Evolutionary conservation across 2,113 vertebrate genomes (phyloP), one percentile per base, ranked within the genome.

Genomic region (Larimichthys crocea): DNA sequence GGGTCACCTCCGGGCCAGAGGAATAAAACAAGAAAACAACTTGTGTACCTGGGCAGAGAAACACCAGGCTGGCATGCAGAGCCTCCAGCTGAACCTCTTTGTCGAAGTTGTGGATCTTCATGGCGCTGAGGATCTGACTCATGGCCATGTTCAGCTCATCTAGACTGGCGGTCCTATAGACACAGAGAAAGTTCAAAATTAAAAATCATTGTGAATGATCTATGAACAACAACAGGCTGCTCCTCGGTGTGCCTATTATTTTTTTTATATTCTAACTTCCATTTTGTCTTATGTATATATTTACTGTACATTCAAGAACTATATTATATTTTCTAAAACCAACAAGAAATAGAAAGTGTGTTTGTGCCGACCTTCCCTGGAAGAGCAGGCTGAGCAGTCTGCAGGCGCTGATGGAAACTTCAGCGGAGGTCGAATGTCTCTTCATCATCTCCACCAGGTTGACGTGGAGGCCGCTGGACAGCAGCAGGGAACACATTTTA

Each of bases 361-460:
- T 29, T 50, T 0, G 26, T 19, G 2, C 92, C 73, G 94, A 99
- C 97, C 97, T 96, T 94, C 96, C 97, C 91, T 96, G 91, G 0
- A 99, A 98, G 50, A 99, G 96, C 67, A 92, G 94, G 80, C 92
- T 94, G 62, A 99, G 93, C 83, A 99, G 93, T 79, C 91, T 95
- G 84, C 97, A 99, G 82, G 96, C 96, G 64, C 96, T 96, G 92
- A 96, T 93, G 84, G 96, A 94, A 52, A 98, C 96, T 76, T 97
- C 95, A 2, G 93, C 92, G 10, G 92, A 97, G 50, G 87, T 15
- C 0, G 83, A 52, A 42, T 98, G 95, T 82, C 88, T 97, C 94
- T 94, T 97, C 97, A 99, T 97, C 91, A 98, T 96, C 44, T 98
- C 96, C 86, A 98, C 83, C 59, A 97, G 87, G 84, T 99, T 99